phyloP scores from a whole-genome alignment of 2,113 vertebrate species.

The Murina feae region DNA sequence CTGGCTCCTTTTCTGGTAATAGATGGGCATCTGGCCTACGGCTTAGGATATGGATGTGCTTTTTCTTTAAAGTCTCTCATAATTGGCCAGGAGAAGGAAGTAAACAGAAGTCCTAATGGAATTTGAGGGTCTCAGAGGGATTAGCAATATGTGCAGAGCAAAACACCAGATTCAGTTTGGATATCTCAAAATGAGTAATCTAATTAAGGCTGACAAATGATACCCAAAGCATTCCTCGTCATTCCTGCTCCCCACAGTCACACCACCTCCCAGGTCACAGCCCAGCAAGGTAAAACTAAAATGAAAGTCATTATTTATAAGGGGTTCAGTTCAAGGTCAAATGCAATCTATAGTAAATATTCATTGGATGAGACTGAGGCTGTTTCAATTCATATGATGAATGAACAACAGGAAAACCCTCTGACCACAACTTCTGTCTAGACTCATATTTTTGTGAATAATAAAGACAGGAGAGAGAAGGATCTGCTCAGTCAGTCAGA shows the following conservation, averaged over 20 bases:
- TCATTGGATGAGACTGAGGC: background rate
- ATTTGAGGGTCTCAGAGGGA: slow-evolving; percentile 55
- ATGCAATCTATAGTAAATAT: slow-evolving; percentile 11
- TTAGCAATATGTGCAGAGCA: slow-evolving; percentile 29
- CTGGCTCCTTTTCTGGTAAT: slow-evolving; percentile 21
- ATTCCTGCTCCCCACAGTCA: background rate
- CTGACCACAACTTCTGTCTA: background rate
- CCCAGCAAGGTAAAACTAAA: background rate
- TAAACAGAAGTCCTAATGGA: slow-evolving; percentile 69
- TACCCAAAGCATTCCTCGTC: background rate
- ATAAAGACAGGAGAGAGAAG: background rate
- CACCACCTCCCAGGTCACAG: background rate
- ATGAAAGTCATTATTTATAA: slow-evolving; percentile 17
- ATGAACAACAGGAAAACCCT: background rate
- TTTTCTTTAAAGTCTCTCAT: slow-evolving; percentile 36
- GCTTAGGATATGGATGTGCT: slow-evolving; percentile 39
- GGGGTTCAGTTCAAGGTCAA: slow-evolving; percentile 31
- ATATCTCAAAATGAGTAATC: slow-evolving; percentile 40
- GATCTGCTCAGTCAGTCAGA: background rate
- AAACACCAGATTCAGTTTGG: slow-evolving; percentile 58
- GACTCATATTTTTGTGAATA: slow-evolving; percentile 6
- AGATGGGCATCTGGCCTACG: slow-evolving; percentile 32
- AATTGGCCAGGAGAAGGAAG: slow-evolving; percentile 60
- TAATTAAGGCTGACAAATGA: slow-evolving; percentile 59
- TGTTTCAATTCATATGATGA: background rate